These are phyloP conservation scores for Amblyraja radiata DNA, from an alignment of 2,797 vertebrate species.

Conservation along the genomic window DNA sequence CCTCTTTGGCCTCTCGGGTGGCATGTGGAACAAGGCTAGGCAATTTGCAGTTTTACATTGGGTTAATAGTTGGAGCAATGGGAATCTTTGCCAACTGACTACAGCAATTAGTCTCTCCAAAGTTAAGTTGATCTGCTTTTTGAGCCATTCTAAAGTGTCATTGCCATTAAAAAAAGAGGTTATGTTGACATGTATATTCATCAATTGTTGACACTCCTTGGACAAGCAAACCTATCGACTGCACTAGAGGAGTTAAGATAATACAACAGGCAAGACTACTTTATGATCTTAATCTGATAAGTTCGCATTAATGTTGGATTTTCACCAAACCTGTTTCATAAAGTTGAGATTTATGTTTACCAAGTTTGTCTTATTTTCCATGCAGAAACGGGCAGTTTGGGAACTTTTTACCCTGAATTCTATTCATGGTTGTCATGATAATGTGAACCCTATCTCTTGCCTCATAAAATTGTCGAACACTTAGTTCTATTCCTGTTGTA, in stretches of 20 bases:
- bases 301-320: neutral
- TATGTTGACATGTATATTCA: neutral
- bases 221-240: neutral
- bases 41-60: neutral
- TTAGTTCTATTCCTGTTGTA: neutral
- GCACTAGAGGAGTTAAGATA: neutral
- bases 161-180: neutral
- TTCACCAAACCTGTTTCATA: slow-evolving; percentile 9
- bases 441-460: neutral
- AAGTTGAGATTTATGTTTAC: slow-evolving; percentile 4
- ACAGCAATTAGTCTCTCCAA: neutral
- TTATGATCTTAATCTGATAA: slow-evolving; percentile 21
- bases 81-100: neutral
- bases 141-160: neutral
- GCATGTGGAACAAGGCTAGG: neutral
- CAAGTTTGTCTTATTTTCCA: neutral
- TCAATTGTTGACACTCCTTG: neutral
- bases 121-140: neutral
- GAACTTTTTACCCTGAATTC: neutral
- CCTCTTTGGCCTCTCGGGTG: neutral
- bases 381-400: neutral
- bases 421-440: neutral
- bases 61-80: neutral
- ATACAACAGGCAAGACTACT: neutral
- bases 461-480: neutral